Evolutionary conservation across 2,797 vertebrate genomes (phyloP).

Genomic region (Prionace glauca): DNA sequence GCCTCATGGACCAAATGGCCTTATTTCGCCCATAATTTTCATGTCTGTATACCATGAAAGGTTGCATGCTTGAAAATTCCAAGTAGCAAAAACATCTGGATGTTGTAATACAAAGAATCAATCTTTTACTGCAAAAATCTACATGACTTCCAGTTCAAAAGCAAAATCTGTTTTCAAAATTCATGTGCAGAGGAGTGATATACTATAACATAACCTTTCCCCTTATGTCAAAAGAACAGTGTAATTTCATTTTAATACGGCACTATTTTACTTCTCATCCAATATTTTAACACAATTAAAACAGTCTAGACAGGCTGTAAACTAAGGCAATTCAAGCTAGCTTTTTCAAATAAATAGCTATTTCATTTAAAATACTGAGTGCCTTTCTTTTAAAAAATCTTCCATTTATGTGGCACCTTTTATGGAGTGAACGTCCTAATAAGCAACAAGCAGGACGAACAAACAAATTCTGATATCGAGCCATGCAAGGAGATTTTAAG

Average conservation of each 20-base stretch:
- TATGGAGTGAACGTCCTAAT: too few relatives aligned
- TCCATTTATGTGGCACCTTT: too few relatives aligned
- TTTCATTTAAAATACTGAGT: not conserved
- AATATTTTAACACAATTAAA: not conserved
- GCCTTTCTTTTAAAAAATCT: constrained; percentile 55
- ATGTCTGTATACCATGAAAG: too few relatives aligned
- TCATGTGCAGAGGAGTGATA: not conserved
- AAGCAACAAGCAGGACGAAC: too few relatives aligned
- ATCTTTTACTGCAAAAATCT: not conserved
- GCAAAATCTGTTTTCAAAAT: not conserved
- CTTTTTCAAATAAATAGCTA: not conserved
- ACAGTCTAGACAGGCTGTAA: not conserved
- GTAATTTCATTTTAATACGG: too few relatives aligned
- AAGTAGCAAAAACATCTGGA: not conserved
- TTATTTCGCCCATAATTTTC: too few relatives aligned
- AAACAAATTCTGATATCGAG: too few relatives aligned
- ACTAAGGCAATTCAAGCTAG: not conserved
- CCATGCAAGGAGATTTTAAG: too few relatives aligned
- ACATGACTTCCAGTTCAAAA: not conserved
- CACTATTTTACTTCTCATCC: not conserved
- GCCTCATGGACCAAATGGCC: too few relatives aligned
- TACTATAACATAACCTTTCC: not conserved
- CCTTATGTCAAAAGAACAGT: too few relatives aligned
- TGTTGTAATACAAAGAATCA: not conserved
- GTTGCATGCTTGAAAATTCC: not conserved